Percentiles rank a stretch among this genome's conserved stretches.
Conservation (phyloP, 1,140 invertebrate species). For the Bombus breviceps region DNA sequence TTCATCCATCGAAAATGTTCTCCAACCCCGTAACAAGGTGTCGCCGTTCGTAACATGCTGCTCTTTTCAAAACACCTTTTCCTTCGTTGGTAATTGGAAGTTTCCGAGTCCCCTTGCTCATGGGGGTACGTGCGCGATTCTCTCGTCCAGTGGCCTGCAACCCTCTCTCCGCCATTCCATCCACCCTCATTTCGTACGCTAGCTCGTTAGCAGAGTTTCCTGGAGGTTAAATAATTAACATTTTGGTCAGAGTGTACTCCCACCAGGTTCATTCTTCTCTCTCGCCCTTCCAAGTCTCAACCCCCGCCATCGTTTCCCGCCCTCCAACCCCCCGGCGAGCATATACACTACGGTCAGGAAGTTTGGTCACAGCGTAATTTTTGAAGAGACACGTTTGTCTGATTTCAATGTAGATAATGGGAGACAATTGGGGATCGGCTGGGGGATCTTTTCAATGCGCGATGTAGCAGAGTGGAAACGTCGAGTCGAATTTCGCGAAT, state of each 20-base stretch:
- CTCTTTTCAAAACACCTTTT: constrained; percentile 47
- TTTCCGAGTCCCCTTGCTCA: constrained; percentile 17
- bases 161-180: not conserved
- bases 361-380: not conserved
- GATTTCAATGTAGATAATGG: not conserved
- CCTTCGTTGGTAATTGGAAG: constrained; percentile 48
- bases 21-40: constrained; percentile 16
- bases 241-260: constrained; percentile 77
- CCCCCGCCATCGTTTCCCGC: constrained; percentile 48
- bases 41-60: constrained; percentile 9
- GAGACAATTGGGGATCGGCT: not conserved
- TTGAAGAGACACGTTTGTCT: not conserved
- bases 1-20: constrained; percentile 1
- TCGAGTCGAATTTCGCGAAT: not conserved
- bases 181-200: constrained; percentile 65
- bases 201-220: constrained; percentile 76
- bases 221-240: constrained; percentile 81
- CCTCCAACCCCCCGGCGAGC: constrained; percentile 39
- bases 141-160: constrained; percentile 21
- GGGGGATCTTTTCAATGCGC: not conserved
- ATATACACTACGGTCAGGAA: constrained; percentile 9
- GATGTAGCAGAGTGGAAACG: too few relatives aligned
- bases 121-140: constrained; percentile 39
- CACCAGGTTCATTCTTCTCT: constrained; percentile 32
- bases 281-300: constrained; percentile 31